Evolutionary conservation across 2,113 vertebrate species (phyloP).

Genomic region (Scolopax mira): DNA sequence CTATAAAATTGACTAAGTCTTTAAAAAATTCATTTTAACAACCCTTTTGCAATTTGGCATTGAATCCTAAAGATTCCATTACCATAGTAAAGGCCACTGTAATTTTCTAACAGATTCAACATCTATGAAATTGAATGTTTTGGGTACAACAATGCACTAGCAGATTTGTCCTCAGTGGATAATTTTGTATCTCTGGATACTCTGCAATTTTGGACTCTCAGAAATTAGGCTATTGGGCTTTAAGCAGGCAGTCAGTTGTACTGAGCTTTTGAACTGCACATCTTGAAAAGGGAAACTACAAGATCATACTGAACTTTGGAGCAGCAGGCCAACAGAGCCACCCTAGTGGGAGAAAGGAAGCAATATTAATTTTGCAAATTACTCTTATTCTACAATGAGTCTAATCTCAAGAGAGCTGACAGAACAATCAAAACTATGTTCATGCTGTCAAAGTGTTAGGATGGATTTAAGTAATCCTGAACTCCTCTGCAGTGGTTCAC

Average conservation of each 20-base stretch:
- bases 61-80: not conserved
- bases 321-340: not conserved
- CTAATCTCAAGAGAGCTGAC: not conserved
- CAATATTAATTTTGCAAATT: constrained; percentile 9
- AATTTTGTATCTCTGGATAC: not conserved
- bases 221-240: not conserved
- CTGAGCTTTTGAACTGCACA: not conserved
- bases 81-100: not conserved
- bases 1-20: not conserved
- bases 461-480: constrained; percentile 1
- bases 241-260: not conserved
- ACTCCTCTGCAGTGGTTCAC: not conserved
- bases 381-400: not conserved
- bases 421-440: not conserved
- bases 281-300: not conserved
- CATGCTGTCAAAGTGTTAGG: not conserved
- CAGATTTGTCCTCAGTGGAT: not conserved
- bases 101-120: not conserved
- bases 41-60: not conserved
- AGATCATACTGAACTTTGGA: not conserved
- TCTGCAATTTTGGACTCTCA: not conserved
- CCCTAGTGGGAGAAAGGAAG: not conserved
- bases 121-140: not conserved
- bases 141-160: not conserved
- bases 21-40: not conserved